Percentiles rank a stretch among this genome's conserved stretches.
Evolutionary conservation across 2,888 invertebrate genomes (phyloP).

Genomic region (Zaprionus bogoriensis): DNA sequence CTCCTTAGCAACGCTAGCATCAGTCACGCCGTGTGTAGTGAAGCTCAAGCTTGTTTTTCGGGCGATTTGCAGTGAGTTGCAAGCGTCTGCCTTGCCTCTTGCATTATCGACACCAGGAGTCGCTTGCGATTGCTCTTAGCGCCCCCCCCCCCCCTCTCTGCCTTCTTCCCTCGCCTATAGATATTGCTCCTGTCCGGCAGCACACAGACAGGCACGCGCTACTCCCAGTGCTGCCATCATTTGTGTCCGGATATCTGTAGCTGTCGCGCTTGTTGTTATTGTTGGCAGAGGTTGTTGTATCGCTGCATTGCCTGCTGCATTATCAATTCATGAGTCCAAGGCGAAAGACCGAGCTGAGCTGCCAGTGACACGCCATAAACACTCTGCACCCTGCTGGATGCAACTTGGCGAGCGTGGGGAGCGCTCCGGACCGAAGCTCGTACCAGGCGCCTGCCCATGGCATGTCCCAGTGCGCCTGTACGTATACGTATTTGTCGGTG

Average conservation of each 20-base stretch:
- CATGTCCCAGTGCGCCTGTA: constrained; percentile 1
- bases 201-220: too few relatives aligned
- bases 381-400: constrained; percentile 32
- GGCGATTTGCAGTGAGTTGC: constrained; percentile 4
- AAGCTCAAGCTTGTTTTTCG: constrained; percentile 21
- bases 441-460: neutral
- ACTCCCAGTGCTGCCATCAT: constrained; percentile 54
- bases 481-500: neutral
- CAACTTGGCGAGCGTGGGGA: constrained; percentile 37
- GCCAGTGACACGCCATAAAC: constrained; percentile 59
- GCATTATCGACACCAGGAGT: neutral
- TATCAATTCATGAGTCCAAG: constrained; percentile 70
- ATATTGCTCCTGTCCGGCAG: neutral
- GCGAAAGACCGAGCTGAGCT: constrained; percentile 30
- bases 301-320: constrained; percentile 63
- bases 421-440: neutral
- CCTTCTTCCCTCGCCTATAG: neutral
- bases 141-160: neutral
- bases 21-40: constrained; percentile 14
- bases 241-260: constrained; percentile 54
- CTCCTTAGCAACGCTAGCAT: neutral
- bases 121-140: neutral
- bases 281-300: constrained; percentile 28
- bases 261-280: constrained; percentile 8
- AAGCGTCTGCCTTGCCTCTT: constrained; percentile 7